Conservation (phyloP, 2,113 vertebrate genomes). For the Pomatorhinus ruficollis region DNA sequence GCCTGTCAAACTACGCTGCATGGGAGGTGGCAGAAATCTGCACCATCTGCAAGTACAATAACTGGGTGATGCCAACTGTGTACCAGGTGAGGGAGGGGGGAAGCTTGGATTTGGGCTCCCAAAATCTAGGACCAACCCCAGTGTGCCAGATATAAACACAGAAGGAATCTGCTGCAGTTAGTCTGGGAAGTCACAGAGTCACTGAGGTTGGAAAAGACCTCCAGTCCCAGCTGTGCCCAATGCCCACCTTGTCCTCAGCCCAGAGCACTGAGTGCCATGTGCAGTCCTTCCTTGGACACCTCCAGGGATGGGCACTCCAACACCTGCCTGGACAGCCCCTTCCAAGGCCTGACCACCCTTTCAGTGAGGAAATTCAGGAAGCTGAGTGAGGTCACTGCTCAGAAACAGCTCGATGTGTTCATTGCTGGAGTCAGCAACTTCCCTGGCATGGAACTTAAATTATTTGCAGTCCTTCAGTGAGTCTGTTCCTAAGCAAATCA, state of each 20-base stretch:
- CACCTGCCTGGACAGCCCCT: neutral
- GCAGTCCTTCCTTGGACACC: neutral
- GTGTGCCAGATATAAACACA: neutral
- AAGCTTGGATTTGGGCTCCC: neutral
- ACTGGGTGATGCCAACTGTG: slow-evolving; percentile 88
- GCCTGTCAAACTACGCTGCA: slow-evolving; percentile 89
- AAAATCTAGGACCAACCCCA: rapidly evolving
- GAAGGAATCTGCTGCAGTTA: neutral
- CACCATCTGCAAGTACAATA: slow-evolving; percentile 85
- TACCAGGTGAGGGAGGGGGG: slow-evolving; percentile 84
- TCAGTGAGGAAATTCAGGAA: neutral
- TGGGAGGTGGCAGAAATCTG: slow-evolving; percentile 95
- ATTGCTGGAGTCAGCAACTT: slow-evolving; percentile 20
- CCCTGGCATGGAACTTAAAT: slow-evolving; percentile 60
- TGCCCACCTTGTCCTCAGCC: neutral
- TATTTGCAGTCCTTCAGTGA: neutral
- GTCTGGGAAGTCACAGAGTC: neutral
- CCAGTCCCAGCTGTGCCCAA: neutral
- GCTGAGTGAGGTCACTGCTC: neutral
- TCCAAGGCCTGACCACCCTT: neutral
- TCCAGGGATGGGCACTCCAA: neutral
- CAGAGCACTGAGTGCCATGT: neutral
- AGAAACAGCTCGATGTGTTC: neutral
- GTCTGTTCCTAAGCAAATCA: neutral
- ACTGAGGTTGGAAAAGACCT: neutral